phyloP scores from a whole-genome alignment of 2,888 invertebrate species.

The Oxystoma pomonae region DNA sequence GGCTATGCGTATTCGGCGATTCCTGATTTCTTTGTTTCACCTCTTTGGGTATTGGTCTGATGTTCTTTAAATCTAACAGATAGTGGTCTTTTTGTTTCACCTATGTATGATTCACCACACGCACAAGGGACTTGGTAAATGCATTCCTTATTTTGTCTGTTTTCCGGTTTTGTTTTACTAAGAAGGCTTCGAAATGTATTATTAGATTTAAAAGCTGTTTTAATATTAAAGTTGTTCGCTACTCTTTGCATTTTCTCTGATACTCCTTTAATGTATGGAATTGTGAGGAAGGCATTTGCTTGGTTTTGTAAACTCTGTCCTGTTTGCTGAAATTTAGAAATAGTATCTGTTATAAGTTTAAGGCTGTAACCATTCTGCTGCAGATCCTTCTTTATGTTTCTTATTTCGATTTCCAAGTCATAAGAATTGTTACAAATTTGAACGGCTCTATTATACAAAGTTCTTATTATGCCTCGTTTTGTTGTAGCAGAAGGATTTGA shows the following conservation, averaged over 20 bases:
- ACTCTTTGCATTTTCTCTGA: background rate
- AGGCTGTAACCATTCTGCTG: background rate
- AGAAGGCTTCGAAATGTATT: background rate
- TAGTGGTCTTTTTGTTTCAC: background rate
- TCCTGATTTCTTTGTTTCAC: background rate
- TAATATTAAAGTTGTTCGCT: background rate
- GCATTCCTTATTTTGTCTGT: background rate
- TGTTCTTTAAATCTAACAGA: background rate
- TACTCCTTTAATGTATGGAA: background rate
- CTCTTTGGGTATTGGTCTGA: background rate
- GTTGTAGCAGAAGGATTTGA: no score
- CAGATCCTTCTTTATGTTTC: background rate
- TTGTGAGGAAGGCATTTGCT: background rate
- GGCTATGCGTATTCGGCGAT: background rate
- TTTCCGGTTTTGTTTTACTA: background rate
- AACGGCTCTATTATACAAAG: background rate
- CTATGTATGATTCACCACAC: background rate
- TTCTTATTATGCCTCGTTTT: no score
- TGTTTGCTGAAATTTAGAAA: background rate
- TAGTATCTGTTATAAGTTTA: background rate
- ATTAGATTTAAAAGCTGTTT: background rate
- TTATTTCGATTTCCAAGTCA: background rate
- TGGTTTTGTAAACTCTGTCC: background rate
- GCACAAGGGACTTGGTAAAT: background rate
- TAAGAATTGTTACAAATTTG: background rate